Evolutionary conservation across 2,888 invertebrate genomes (phyloP), one percentile per base, ranked within the genome.

Genomic region (Tubulanus polymorphus): DNA sequence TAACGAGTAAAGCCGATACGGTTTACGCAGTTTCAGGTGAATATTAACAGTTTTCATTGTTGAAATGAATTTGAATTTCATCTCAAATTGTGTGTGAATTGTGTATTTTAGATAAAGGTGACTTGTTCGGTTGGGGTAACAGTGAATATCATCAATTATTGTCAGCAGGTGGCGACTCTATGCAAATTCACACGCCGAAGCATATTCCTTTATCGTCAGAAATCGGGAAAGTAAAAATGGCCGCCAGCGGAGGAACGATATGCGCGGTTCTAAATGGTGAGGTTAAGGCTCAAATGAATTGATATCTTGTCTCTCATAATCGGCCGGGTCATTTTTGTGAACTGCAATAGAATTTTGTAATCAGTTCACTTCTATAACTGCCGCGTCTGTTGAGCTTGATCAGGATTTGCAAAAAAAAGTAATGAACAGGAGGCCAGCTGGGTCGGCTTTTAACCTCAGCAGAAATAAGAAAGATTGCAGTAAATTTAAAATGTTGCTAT

Each of bases 81-180:
- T 12, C 35, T 10, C 10, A 23, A 15, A 18, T 23, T 41, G 41
- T 41, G 1, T 29, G 15, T 20, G 32, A n/a, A 2, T 32, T 20
- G 54, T 29, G 29, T 10, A 37, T 51, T 54, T 62, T 66, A 89
- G 91, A 92, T 62, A 86, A 87, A 67, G 94, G 95, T 2, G 90
- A 93, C 69, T 84, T 93, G 1, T 96, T 94, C 80, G 96, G 94
- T 1, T 97, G 96, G 95, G 96, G 97, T 6, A 96, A 94, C 78
- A 88, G 90, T 0, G 96, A 97, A 80, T 95, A 94, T 72, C 87
- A 87, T 0, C 96, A 96, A 77, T 81, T 97, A 35, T 82, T 85
- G 27, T 79, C 82, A 67, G 70, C 72, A 18, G 41, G 47, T 18
- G 70, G 68, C 2, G 66, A 69, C 1, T 59, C 67, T 28, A 72